These are phyloP conservation scores for Cydia amplana DNA, from an alignment of 1,140 invertebrate species.

Conservation along the genomic window DNA sequence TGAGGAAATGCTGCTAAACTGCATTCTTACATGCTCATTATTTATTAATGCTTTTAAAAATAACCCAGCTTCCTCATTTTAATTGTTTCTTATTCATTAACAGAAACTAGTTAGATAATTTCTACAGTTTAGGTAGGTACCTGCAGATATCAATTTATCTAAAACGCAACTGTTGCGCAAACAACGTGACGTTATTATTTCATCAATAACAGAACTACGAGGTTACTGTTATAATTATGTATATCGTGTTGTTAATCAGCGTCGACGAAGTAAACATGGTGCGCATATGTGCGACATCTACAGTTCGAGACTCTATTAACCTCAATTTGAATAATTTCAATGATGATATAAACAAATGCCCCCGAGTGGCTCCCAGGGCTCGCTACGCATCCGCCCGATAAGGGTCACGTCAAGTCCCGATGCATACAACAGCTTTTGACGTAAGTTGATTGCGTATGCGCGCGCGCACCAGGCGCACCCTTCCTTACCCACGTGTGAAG, in stretches of 20 bases:
- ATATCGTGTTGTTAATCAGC: slow-evolving; percentile 64
- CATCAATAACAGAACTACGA: slow-evolving; percentile 44
- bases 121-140: slow-evolving; percentile 13
- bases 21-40: slow-evolving; percentile 21
- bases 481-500: slow-evolving; percentile 50
- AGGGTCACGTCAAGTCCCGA: slow-evolving; percentile 59
- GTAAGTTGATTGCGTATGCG: slow-evolving; percentile 39
- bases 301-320: slow-evolving; percentile 73
- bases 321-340: slow-evolving; percentile 76
- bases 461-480: slow-evolving; percentile 36
- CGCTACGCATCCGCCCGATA: slow-evolving; percentile 66
- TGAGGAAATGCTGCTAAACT: slow-evolving; percentile 47
- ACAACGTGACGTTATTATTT: slow-evolving; percentile 41
- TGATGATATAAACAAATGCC: slow-evolving; percentile 71
- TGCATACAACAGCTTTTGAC: slow-evolving; percentile 53
- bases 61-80: not conserved
- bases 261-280: slow-evolving; percentile 64
- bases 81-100: not conserved
- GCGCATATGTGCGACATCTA: slow-evolving; percentile 75
- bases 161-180: slow-evolving; percentile 41
- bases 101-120: not conserved
- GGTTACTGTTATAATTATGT: slow-evolving; percentile 58
- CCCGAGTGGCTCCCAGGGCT: slow-evolving; percentile 65
- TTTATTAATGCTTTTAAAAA: not conserved
- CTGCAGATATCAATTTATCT: slow-evolving; percentile 12